These are phyloP conservation scores for Rattus rattus DNA, from an alignment of 2,113 vertebrate species.

Conservation along the genomic window DNA sequence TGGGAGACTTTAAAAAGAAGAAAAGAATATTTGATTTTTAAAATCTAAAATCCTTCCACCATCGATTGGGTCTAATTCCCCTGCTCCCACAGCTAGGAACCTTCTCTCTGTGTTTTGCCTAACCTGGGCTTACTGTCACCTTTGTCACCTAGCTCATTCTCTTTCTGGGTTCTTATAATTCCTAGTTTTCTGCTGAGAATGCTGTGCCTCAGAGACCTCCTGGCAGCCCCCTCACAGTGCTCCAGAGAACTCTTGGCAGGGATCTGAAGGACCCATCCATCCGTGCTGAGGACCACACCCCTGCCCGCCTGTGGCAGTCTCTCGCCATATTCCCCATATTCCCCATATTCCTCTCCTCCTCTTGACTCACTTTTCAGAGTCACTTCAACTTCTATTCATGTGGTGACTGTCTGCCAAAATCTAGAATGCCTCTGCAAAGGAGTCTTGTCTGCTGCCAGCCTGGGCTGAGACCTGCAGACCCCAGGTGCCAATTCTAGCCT, in stretches of 20 bases:
- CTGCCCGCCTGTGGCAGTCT: not conserved
- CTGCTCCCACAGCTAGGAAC: not conserved
- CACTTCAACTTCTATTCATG: not conserved
- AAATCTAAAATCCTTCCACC: not conserved
- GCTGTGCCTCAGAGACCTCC: not conserved
- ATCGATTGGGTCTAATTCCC: too few species aligned
- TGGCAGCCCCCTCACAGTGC: not conserved
- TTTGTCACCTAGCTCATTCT: not conserved
- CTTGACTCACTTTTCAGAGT: not conserved
- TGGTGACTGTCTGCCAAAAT: not conserved
- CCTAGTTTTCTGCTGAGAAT: not conserved
- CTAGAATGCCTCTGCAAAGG: not conserved
- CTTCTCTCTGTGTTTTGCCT: not conserved
- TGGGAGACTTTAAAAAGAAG: constrained; percentile 13
- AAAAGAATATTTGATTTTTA: not conserved
- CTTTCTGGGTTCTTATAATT: not conserved
- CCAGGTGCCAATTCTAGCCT: not conserved
- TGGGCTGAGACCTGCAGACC: too few species aligned
- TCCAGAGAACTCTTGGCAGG: not conserved
- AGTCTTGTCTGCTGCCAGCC: not conserved
- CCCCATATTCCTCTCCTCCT: not conserved
- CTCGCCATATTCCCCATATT: not conserved
- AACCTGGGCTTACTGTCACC: not conserved
- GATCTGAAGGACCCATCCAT: not conserved
- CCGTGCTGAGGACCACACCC: not conserved